These are phyloP conservation scores for Bradypus variegatus DNA, from an alignment of 2,797 vertebrate genomes.

Conservation along the genomic window DNA sequence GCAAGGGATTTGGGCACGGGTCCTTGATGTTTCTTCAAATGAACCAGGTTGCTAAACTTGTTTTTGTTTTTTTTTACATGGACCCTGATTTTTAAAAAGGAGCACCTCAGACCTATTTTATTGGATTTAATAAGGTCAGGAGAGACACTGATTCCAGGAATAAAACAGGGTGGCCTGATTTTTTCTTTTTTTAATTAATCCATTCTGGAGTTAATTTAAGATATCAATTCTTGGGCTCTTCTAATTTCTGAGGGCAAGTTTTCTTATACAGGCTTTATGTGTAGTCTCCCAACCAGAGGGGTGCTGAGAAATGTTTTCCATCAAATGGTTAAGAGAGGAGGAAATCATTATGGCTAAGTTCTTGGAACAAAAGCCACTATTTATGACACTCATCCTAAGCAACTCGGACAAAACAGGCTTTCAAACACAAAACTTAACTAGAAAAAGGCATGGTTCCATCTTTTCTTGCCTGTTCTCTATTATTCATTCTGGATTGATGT, in stretches of 20 bases:
- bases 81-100: not conserved
- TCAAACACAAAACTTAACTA: not conserved
- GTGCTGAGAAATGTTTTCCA: not conserved
- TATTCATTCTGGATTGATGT: not conserved
- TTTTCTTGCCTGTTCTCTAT: not conserved
- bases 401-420: slow-evolving; percentile 33
- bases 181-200: not conserved
- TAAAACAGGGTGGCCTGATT: slow-evolving; percentile 44
- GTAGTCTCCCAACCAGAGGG: not conserved
- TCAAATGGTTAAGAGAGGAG: slow-evolving; percentile 12
- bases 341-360: not conserved
- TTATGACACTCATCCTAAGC: not conserved
- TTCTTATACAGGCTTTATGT: not conserved
- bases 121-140: slow-evolving; percentile 47
- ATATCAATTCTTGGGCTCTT: not conserved
- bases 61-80: slow-evolving; percentile 27
- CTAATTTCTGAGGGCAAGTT: not conserved
- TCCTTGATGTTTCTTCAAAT: not conserved
- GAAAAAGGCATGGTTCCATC: not conserved
- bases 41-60: slow-evolving; percentile 1
- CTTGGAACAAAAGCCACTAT: slow-evolving; percentile 26
- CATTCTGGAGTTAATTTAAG: not conserved
- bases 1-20: not conserved
- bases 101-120: slow-evolving; percentile 41
- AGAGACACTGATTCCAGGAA: slow-evolving; percentile 38